Evolutionary conservation across 2,113 vertebrate species (phyloP).

Genomic region (Pedetes capensis): DNA sequence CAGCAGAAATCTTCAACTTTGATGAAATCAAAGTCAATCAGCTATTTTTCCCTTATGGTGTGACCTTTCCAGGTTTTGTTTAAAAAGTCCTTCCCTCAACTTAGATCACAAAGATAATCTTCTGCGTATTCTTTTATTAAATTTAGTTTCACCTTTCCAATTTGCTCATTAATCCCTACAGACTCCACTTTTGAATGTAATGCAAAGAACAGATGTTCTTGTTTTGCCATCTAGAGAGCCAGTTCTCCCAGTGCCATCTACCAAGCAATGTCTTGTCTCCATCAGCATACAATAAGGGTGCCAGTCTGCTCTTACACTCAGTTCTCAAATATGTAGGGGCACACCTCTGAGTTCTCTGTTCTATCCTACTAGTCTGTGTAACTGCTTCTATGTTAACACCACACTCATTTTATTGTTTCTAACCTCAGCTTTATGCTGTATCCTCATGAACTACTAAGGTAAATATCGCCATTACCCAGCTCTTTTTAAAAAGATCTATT

Average conservation of each 20-base stretch:
- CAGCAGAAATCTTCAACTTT: conserved; percentile 30
- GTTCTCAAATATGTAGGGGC: background rate
- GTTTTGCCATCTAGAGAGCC: background rate
- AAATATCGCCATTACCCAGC: background rate
- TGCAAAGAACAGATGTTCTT: background rate
- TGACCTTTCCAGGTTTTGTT: conserved; percentile 44
- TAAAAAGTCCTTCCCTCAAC: background rate
- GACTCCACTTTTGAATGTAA: background rate
- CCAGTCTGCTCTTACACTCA: background rate
- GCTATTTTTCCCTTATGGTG: conserved; percentile 3
- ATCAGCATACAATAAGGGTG: background rate
- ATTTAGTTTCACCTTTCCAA: conserved; percentile 35
- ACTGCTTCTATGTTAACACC: background rate
- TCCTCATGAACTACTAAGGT: background rate
- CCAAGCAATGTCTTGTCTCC: background rate
- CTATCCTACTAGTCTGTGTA: background rate
- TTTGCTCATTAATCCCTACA: background rate
- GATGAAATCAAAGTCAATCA: background rate
- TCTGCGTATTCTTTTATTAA: conserved; percentile 34
- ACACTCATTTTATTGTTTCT: background rate
- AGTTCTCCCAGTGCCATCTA: background rate
- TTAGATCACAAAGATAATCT: conserved; percentile 57
- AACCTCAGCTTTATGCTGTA: background rate
- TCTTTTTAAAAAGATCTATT: background rate
- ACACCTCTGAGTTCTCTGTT: background rate